These are phyloP conservation scores for Blennius ocellaris DNA, from an alignment of 2,113 vertebrate species.

Conservation along the genomic window DNA sequence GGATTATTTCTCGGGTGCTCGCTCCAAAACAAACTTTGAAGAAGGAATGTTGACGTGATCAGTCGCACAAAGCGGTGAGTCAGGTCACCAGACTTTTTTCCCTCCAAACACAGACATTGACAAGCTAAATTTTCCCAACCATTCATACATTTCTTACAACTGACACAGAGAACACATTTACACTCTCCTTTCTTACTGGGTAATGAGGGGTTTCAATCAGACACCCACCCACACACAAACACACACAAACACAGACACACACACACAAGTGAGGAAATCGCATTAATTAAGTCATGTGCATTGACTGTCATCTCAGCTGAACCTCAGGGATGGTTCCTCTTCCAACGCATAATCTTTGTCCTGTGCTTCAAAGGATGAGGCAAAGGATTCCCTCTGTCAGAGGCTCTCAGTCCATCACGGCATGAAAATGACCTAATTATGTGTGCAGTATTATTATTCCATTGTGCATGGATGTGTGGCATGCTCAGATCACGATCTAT, in stretches of 20 bases:
- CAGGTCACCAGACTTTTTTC: constrained; percentile 18
- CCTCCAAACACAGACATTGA: constrained; percentile 60
- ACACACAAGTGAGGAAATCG: constrained; percentile 28
- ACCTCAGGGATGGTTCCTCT: constrained; percentile 23
- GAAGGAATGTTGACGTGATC: constrained; percentile 65
- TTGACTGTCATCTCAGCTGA: constrained; percentile 57
- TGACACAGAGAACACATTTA: constrained; percentile 40
- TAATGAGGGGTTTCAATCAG: not conserved
- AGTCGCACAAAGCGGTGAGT: constrained; percentile 51
- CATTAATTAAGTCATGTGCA: constrained; percentile 67
- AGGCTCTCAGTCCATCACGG: constrained; percentile 36
- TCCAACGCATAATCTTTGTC: constrained; percentile 39
- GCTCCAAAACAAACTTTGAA: constrained; percentile 54
- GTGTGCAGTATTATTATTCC: constrained; percentile 58
- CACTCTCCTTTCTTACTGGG: constrained; percentile 24
- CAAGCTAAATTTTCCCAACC: constrained; percentile 57
- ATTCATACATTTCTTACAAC: constrained; percentile 43
- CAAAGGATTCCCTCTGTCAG: constrained; percentile 36
- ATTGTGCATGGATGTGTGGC: constrained; percentile 50
- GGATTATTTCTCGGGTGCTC: constrained; percentile 7
- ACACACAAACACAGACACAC: not conserved
- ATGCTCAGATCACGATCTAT: constrained; percentile 49
- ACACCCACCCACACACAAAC: constrained; percentile 15
- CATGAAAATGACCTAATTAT: constrained; percentile 72
- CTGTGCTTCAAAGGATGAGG: constrained; percentile 44